Evolutionary conservation across 1,140 invertebrate species (phyloP), one percentile per base, ranked within the genome.

Genomic region (Charaxes varanes): DNA sequence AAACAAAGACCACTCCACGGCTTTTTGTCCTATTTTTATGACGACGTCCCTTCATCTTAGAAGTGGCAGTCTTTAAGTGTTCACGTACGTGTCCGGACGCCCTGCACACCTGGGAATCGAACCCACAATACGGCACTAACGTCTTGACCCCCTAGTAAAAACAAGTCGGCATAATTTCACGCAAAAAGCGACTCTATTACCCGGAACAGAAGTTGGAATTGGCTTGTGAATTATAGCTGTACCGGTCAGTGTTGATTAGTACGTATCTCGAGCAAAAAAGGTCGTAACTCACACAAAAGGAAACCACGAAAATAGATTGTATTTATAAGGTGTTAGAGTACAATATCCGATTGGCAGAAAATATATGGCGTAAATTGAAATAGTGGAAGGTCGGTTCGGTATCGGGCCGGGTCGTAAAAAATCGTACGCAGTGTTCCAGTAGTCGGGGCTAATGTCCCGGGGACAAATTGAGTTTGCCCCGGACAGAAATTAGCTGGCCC

Each of bases 61-160:
- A 73, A 69, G 67, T 74, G 65, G 54, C 69, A 60, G 61, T 69
- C 66, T 74, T 70, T 79, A 79, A 79, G 70, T 82, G 69, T 72
- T 47, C 59, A 30, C 59, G 68, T 70, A 81, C 77, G 72, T 79
- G 70, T 51, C 59, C 43, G 58, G 45, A 65, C 71, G 60, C 62
- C 61, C 58, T 43, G 57, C 58, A 70, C 78, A 82, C 78, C 78
- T 80, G 78, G 74, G 76, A 80, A 80, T 82, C 73, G 59, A 78
- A 82, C 67, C 69, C 69, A 53, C 78, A 73, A 74, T 68, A 72
- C 63, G 55, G 37, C 48, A 60, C 73, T 74, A 67, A 74, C 69
- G 62, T 62, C 53, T 67, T 78, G 71, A 78, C 73, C 76, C 73
- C 58, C 56, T 55, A 49, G 18, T 24, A 19, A 53, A 54, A 10